Base-by-base conservation (phyloP, 2,797 vertebrate genomes). In the Tachyglossus aculeatus region DNA sequence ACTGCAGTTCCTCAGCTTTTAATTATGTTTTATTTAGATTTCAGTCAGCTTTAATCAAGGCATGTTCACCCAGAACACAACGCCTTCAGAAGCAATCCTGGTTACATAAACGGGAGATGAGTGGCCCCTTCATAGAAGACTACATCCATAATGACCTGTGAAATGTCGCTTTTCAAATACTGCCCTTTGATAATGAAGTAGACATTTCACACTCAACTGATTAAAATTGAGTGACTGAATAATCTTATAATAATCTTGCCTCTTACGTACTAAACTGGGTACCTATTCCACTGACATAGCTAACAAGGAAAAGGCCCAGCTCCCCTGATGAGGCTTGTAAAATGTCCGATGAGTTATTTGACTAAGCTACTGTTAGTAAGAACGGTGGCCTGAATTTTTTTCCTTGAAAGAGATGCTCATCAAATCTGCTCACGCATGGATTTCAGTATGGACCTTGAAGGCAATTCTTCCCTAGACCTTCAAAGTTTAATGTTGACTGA, bases 141-240 rank as follows among this genome's bases (percentile, higher is more conserved):
- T 73, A 66, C 54, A 40, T 60, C 81, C 56, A 58, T 58, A 74
- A 69, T 22, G 34, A 69, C 82, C 73, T 77, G 39, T 11, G 40
- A 74, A 39, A 41, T 1, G 71, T 62, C 63, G 1, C 41, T 74
- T 86, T 74, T 67, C 61, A 59, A 82, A 25, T 19, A 31, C 36
- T 79, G 63, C 62, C 68, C 53, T 82, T 81, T 81, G 60, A 67
- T 80, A 77, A 80, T 62, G 67, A 82, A 67, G 62, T 33, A 34
- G 55, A 65, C 66, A 64, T 85, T 83, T 77, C 55, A 60, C 25
- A 32, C 37, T 80, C 53, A 79, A 25, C 22, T 74, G 84, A 81
- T 83, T 75, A 77, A 75, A 87, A 61, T 56, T 27, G 51, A 60
- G 29, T 53, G 57, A 58, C 38, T 78, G 68, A 71, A 76, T 78